Conservation (phyloP, 2,888 invertebrate genomes). For the Blastobasis lacticolella region DNA sequence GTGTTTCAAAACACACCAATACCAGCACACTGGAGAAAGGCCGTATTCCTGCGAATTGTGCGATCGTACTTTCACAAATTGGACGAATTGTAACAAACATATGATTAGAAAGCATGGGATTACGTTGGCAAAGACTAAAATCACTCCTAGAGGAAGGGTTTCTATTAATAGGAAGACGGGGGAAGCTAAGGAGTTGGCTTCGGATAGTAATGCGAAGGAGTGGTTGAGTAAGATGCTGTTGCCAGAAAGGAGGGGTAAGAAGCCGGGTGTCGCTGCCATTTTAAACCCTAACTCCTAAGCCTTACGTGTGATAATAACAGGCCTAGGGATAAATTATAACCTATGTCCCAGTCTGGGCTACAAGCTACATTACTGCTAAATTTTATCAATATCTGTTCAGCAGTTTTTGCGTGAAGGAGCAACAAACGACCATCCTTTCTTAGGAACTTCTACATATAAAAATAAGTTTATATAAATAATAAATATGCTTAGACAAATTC, state of each 20-base stretch:
- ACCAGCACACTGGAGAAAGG: slow-evolving; percentile 76
- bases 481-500: no score
- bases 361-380: neutral
- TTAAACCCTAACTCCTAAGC: neutral
- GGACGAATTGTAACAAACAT: slow-evolving; percentile 83
- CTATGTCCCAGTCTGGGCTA: neutral
- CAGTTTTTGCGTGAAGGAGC: neutral
- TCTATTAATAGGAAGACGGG: slow-evolving; percentile 19
- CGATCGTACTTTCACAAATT: slow-evolving; percentile 77
- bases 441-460: neutral
- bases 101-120: slow-evolving; percentile 78
- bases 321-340: neutral
- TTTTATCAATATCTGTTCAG: neutral
- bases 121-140: slow-evolving; percentile 27
- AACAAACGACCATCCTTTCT: neutral
- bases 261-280: neutral
- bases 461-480: no score
- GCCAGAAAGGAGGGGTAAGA: slow-evolving; percentile 14
- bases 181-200: slow-evolving; percentile 8
- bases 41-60: slow-evolving; percentile 80
- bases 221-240: slow-evolving; percentile 17
- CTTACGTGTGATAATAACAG: neutral
- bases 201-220: slow-evolving; percentile 13
- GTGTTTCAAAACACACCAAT: slow-evolving; percentile 76
- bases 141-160: slow-evolving; percentile 35